Percentiles rank a stretch among this genome's conserved stretches.
Evolutionary conservation across 2,113 vertebrate genomes (phyloP).

Genomic region (Coptodon rendalli): DNA sequence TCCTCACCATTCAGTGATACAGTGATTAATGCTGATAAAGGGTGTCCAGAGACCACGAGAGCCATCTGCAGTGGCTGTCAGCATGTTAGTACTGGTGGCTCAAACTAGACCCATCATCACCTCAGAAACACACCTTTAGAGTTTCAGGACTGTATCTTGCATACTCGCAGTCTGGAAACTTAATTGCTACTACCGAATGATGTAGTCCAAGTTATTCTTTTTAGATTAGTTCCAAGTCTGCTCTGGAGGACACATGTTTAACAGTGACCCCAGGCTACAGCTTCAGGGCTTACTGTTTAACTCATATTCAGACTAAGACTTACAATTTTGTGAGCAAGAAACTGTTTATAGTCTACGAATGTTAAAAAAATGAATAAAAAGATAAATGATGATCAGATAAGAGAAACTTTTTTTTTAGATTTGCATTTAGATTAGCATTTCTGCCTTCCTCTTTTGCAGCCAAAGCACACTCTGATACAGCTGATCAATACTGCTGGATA

Average conservation of each 20-base stretch:
- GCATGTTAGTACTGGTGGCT: neutral
- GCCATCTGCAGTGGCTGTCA: neutral
- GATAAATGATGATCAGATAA: neutral
- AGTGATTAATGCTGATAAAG: neutral
- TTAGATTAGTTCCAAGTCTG: neutral
- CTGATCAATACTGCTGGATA: neutral
- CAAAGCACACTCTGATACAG: neutral
- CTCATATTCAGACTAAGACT: neutral
- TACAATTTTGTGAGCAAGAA: neutral
- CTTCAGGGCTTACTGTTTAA: neutral
- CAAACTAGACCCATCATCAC: neutral
- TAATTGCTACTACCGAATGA: neutral
- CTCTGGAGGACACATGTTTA: neutral
- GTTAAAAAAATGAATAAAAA: neutral
- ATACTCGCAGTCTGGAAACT: neutral
- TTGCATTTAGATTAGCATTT: neutral
- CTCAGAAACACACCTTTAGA: neutral
- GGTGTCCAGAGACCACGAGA: neutral
- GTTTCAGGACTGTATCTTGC: fast-evolving
- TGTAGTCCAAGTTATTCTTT: neutral
- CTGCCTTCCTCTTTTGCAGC: neutral
- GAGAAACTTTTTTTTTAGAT: neutral
- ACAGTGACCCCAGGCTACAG: neutral
- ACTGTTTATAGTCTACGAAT: neutral
- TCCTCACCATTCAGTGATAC: neutral